These are phyloP conservation scores for Bombus fervidus DNA, from an alignment of 1,140 invertebrate genomes.

Conservation along the genomic window DNA sequence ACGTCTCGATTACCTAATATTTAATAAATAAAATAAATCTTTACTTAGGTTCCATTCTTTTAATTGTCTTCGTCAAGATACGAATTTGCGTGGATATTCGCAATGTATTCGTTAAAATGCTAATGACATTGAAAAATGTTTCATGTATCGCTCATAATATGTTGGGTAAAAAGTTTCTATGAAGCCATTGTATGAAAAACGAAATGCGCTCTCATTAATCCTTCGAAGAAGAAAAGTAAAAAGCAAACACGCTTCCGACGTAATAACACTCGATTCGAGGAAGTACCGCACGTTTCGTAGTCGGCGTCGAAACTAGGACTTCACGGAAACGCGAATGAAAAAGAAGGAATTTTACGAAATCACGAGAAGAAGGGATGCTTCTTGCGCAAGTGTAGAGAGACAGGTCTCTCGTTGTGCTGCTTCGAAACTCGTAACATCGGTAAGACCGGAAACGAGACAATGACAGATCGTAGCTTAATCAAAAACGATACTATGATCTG, in stretches of 20 bases:
- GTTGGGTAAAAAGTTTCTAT: too few relatives aligned
- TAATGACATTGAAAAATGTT: not conserved
- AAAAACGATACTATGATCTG: not conserved
- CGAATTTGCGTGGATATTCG: too few relatives aligned
- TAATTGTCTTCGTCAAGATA: too few relatives aligned
- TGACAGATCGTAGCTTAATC: not conserved
- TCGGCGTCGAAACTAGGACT: constrained; percentile 2
- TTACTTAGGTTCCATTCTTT: too few relatives aligned
- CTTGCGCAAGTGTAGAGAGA: constrained; percentile 6
- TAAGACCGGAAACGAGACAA: constrained; percentile 24
- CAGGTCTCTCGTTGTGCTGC: not conserved
- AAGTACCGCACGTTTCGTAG: not conserved
- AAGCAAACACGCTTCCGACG: not conserved
- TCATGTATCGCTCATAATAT: too few relatives aligned
- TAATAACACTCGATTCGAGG: not conserved
- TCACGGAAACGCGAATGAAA: not conserved
- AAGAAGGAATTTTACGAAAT: constrained; percentile 24
- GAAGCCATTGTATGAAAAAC: not conserved
- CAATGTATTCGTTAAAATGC: too few relatives aligned
- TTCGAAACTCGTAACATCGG: constrained; percentile 4
- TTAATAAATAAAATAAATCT: too few relatives aligned
- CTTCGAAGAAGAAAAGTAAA: not conserved
- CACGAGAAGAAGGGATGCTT: not conserved
- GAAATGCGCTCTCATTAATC: not conserved
- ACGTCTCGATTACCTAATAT: too few relatives aligned